Base-by-base conservation (phyloP, 2,797 vertebrate species). In the Callimico goeldii region DNA sequence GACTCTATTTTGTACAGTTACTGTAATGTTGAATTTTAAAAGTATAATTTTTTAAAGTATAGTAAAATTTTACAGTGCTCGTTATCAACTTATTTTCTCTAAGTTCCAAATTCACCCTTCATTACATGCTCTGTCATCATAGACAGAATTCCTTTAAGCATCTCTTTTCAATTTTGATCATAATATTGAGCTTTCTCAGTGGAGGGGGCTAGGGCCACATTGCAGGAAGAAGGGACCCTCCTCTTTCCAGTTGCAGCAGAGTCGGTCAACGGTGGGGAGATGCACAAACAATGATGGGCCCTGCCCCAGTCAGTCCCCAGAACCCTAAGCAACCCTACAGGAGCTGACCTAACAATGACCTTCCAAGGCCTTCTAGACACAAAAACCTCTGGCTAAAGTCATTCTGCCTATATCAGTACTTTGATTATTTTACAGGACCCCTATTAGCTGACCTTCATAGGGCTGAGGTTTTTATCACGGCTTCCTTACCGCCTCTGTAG, bases 311-410 rank as follows among this genome's bases (percentile, higher is more conserved):
- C 26, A 76, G 39, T 6, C 9, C 30, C 13, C 14, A 64, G 64
- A 33, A 52, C n/a, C 2, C 79, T 79, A 12, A 11, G 33, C 14
- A 46, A 48, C 7, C 48, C 55, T 55, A 17, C 8, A 52, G 22
- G 4, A 2, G 28, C 6, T 20, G 17, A 9, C 22, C 24, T 39
- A 11, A 1, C 3, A 58, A 36, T 17, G 22, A 39, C 7, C 14
- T 36, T 64, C n/a, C 19, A 7, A 20, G 15, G 48, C 24, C 30
- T 15, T n/a, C n/a, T 24, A 48, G 20, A 41, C 4, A 55, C 17
- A 4, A 3, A 58, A 15, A 24, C 1, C 28, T 36, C 43, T 70
- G 10, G 22, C 30, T 15, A 7, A 50, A 67, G 43, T 5, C 17
- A 12, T 50, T 2, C 28, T 80, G 7, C 17, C 9, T 4, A 33